Percentiles rank a stretch among this genome's conserved stretches.
Conservation (phyloP, 1,140 invertebrate species). For the Aradophagus sp. region DNA sequence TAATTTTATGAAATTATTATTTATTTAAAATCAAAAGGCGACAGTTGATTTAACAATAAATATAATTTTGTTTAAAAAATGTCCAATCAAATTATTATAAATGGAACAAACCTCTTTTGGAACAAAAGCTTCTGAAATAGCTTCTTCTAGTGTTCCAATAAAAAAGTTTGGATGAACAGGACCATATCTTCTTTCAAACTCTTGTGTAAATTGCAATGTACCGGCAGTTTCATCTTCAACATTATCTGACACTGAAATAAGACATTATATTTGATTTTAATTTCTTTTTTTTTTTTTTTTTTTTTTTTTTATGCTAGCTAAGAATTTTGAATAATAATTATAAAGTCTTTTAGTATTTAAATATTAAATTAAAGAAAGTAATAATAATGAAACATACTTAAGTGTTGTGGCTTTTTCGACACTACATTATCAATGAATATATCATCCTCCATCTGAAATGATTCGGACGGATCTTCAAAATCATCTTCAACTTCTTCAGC, state of each 20-base stretch:
- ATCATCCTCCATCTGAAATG: conserved; percentile 88
- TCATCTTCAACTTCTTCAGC: conserved; percentile 91
- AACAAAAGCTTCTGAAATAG: conserved; percentile 89
- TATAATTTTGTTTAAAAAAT: background rate
- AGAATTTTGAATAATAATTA: background rate
- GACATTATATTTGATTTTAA: no score
- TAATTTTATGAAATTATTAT: no score
- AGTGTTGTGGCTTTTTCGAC: conserved; percentile 82
- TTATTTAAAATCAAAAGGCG: no score
- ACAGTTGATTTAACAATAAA: background rate
- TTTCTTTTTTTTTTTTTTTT: no score
- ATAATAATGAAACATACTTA: conserved; percentile 79
- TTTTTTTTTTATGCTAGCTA: no score
- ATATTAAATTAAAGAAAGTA: no score
- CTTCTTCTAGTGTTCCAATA: conserved; percentile 91
- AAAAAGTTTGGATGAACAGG: conserved; percentile 91
- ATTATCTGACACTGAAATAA: conserved; percentile 88
- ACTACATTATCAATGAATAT: conserved; percentile 86
- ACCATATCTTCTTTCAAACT: conserved; percentile 88
- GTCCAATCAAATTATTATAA: background rate
- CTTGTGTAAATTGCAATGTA: conserved; percentile 88
- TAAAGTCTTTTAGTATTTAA: no score
- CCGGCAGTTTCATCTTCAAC: conserved; percentile 90
- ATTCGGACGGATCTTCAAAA: conserved; percentile 87
- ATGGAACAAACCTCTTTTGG: conserved; percentile 85